These are phyloP conservation scores for Sphaerodactylus townsendi DNA, from an alignment of 2,113 vertebrate species.

Conservation along the genomic window DNA sequence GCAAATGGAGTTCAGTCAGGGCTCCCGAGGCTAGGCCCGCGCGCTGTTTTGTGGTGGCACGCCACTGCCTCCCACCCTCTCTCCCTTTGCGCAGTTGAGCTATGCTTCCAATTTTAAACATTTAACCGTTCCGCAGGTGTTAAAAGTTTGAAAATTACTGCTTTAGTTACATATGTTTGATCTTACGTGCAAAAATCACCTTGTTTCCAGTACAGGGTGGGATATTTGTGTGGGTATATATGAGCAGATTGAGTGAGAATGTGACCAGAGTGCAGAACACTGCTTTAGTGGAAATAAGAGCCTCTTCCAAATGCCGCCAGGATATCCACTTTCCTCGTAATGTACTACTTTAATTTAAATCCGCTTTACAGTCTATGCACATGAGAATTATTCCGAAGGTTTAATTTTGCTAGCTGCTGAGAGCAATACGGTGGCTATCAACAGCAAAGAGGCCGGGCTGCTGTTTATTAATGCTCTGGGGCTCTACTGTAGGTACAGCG, in stretches of 20 bases:
- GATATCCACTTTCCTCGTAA: constrained; percentile 57
- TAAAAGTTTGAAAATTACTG: neutral
- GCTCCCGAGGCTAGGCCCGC: too few species aligned
- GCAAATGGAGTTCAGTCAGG: too few species aligned
- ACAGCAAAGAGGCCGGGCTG: constrained; percentile 59
- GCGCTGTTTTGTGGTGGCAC: too few species aligned
- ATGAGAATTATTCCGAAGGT: constrained; percentile 74
- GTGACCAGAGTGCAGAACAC: constrained; percentile 13
- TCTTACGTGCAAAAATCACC: neutral
- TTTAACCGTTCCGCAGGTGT: too few species aligned
- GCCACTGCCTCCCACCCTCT: too few species aligned
- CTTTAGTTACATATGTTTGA: neutral
- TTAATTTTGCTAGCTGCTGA: constrained; percentile 76
- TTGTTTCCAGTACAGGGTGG: too few species aligned
- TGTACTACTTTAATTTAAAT: constrained; percentile 76
- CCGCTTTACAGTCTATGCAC: constrained; percentile 71
- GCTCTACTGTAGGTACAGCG: constrained; percentile 32
- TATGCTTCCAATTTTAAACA: too few species aligned
- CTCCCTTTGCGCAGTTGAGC: too few species aligned
- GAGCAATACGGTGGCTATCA: constrained; percentile 67
- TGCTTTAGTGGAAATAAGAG: constrained; percentile 34
- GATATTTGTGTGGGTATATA: too few species aligned
- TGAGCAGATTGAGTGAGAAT: neutral
- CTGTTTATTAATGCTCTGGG: constrained; percentile 61
- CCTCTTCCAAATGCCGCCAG: constrained; percentile 51